Percentiles rank a stretch among this genome's conserved stretches.
Conservation (phyloP, 1,140 invertebrate genomes). For the Bicyclus anynana region DNA sequence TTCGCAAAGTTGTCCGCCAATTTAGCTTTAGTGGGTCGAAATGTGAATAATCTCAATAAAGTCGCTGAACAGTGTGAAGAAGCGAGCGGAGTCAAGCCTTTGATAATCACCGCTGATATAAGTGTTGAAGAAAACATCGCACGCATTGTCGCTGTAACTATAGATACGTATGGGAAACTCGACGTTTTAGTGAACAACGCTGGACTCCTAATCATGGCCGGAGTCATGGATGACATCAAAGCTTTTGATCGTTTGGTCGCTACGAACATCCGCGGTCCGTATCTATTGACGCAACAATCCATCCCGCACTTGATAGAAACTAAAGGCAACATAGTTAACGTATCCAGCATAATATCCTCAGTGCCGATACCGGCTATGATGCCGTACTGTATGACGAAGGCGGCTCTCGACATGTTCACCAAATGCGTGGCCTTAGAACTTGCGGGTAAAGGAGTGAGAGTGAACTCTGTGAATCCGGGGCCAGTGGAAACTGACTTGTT, state of each 20-base stretch:
- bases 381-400: constrained; percentile 88
- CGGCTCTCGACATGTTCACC: constrained; percentile 89
- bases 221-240: constrained; percentile 78
- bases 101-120: constrained; percentile 80
- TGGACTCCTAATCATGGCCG: constrained; percentile 80
- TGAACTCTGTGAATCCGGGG: constrained; percentile 88
- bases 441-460: constrained; percentile 82
- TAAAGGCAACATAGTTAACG: constrained; percentile 88
- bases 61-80: constrained; percentile 80
- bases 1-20: constrained; percentile 50
- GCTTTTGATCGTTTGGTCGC: constrained; percentile 85
- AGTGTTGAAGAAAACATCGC: constrained; percentile 80
- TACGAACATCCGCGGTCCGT: constrained; percentile 85
- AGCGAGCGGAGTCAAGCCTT: constrained; percentile 50
- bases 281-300: constrained; percentile 84
- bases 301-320: constrained; percentile 84
- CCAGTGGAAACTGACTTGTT: constrained; percentile 83
- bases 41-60: constrained; percentile 42
- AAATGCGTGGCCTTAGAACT: constrained; percentile 83
- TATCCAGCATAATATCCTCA: constrained; percentile 85
- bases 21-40: constrained; percentile 48
- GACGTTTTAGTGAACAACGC: constrained; percentile 88
- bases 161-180: constrained; percentile 79
- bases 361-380: constrained; percentile 79
- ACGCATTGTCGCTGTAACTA: constrained; percentile 79